A percentile compares a stretch with the other conserved stretches of the same genome.
Conservation (phyloP, 2,888 invertebrate genomes). For the Ornithoptera priamus region DNA sequence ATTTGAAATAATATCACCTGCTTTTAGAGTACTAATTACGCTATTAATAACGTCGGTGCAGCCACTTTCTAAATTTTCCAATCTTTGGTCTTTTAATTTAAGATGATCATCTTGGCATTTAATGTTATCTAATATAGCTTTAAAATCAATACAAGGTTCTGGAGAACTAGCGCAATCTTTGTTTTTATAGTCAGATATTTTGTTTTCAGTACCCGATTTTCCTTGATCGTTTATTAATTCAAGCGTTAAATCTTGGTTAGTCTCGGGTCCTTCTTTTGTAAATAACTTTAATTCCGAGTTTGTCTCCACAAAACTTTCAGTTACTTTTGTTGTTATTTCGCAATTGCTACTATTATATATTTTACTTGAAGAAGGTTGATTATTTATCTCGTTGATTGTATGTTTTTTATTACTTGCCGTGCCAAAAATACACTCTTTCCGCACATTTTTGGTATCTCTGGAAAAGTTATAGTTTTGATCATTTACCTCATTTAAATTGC, state of each 20-base stretch:
- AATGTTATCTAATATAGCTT: conserved; percentile 46
- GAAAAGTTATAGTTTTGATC: conserved; percentile 45
- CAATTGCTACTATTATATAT: conserved; percentile 11
- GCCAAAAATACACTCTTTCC: conserved; percentile 37
- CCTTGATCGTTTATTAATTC: background rate
- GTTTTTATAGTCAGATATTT: background rate
- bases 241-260: conserved; percentile 13
- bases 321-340: background rate
- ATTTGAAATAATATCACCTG: conserved; percentile 45
- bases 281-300: too few relatives aligned
- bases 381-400: conserved; percentile 40
- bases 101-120: conserved; percentile 48
- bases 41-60: conserved; percentile 48
- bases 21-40: conserved; percentile 44
- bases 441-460: conserved; percentile 48
- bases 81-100: conserved; percentile 46
- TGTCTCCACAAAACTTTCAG: background rate
- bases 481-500: conserved; percentile 49
- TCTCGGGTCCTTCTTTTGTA: conserved; percentile 1
- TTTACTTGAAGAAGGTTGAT: conserved; percentile 42
- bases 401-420: conserved; percentile 43
- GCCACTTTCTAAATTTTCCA: conserved; percentile 47
- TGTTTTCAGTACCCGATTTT: background rate
- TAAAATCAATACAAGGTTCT: conserved; percentile 37
- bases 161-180: background rate